Percentiles rank a stretch among this genome's conserved stretches.
phyloP scores from a whole-genome alignment of 2,797 vertebrate species.

The Echiichthys vipera region DNA sequence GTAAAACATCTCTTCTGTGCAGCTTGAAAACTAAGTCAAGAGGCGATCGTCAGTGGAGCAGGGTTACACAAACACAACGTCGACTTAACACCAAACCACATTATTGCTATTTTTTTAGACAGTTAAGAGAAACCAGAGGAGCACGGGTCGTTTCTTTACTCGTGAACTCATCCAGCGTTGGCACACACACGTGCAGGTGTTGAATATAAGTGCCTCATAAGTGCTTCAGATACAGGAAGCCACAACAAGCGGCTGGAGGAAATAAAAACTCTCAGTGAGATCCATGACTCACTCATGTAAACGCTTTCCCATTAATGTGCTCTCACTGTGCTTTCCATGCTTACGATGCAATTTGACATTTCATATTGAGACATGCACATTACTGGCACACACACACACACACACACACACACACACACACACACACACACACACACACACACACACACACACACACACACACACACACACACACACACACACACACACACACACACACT shows the following conservation, averaged over 20 bases:
- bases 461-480: neutral
- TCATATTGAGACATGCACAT: neutral
- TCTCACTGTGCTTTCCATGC: constrained; percentile 36
- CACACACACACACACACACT: neutral
- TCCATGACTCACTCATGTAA: constrained; percentile 35
- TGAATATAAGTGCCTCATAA: too few relatives aligned
- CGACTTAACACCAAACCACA: neutral
- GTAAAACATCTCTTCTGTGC: neutral
- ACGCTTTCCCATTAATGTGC: neutral
- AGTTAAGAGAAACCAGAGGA: neutral
- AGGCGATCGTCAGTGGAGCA: neutral
- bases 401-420: neutral
- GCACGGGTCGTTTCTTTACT: neutral
- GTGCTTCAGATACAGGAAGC: neutral
- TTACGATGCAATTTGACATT: neutral
- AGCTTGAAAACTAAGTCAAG: neutral
- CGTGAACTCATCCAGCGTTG: neutral
- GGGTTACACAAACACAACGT: neutral
- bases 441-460: neutral
- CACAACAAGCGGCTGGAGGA: neutral
- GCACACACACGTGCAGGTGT: too few relatives aligned
- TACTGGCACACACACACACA: neutral
- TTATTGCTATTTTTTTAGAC: neutral
- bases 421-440: neutral
- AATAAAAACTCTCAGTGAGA: neutral